A percentile compares a stretch with the other conserved stretches of the same genome.
Conservation (phyloP, 2,113 vertebrate genomes). For the Marcusenius ussheri region DNA sequence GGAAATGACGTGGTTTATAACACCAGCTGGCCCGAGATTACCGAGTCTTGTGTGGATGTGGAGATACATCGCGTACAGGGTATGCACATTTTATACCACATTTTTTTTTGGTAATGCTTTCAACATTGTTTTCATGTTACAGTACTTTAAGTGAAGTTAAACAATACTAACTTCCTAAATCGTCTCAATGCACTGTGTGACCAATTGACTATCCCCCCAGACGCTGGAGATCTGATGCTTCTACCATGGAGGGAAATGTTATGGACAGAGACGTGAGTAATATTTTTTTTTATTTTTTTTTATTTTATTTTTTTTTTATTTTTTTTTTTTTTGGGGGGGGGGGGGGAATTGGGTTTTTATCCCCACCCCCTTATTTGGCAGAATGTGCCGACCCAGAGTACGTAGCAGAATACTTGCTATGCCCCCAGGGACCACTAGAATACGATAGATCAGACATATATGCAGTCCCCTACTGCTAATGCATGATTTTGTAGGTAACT, state of each 20-base stretch:
- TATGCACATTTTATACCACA: background rate
- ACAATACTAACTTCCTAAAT: background rate
- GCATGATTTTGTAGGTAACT: background rate
- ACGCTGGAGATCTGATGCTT: conserved; percentile 8
- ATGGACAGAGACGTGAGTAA: conserved; percentile 11
- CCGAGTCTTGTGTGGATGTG: conserved; percentile 6
- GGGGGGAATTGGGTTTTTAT: no score
- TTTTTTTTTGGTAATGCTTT: background rate
- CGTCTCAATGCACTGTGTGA: background rate
- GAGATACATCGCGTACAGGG: conserved; percentile 27
- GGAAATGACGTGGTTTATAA: background rate
- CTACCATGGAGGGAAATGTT: conserved; percentile 18
- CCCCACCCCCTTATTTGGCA: background rate
- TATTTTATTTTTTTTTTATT: background rate
- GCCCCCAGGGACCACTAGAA: background rate
- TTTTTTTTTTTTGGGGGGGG: background rate
- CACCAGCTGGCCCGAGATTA: background rate
- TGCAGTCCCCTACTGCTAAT: background rate
- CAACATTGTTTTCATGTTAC: background rate
- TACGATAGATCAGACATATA: background rate
- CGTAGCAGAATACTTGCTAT: background rate
- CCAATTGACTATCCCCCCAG: background rate
- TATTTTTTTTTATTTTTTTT: background rate
- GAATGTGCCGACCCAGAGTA: background rate
- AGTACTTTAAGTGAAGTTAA: background rate